These are phyloP conservation scores for Ophiothrix spiculata DNA, from an alignment of 35 echinoderm and acorn worm species.

Conservation along the genomic window DNA sequence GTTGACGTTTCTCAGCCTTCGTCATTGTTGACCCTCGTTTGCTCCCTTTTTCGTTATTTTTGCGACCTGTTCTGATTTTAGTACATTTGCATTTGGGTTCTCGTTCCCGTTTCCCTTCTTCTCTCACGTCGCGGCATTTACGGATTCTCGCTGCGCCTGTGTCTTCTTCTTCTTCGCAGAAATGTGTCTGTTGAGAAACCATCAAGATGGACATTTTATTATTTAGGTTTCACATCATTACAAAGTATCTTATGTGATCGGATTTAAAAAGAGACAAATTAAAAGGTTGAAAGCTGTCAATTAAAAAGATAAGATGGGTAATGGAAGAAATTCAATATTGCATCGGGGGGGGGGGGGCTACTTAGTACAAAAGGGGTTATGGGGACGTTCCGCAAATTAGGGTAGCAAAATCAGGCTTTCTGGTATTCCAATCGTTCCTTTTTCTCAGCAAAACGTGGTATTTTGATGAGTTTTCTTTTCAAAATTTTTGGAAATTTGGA, in stretches of 20 bases:
- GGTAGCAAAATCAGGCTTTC: too few relatives aligned
- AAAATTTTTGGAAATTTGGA: too few relatives aligned
- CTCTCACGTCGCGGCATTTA: slow-evolving; percentile 36
- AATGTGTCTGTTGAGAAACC: slow-evolving; percentile 31
- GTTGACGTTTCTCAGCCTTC: slow-evolving; percentile 62
- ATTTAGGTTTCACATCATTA: neutral
- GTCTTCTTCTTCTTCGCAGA: slow-evolving; percentile 36
- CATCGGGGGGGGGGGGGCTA: too few relatives aligned
- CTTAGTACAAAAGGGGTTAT: too few relatives aligned
- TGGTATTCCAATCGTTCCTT: too few relatives aligned
- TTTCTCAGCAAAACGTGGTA: too few relatives aligned
- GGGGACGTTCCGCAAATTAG: too few relatives aligned
- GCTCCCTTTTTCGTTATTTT: neutral
- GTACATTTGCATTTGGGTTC: slow-evolving; percentile 32
- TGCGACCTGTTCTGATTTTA: neutral
- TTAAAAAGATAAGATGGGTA: neutral
- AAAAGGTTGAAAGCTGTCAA: neutral
- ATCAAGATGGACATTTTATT: neutral
- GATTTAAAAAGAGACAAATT: neutral
- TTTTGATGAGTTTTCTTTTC: too few relatives aligned
- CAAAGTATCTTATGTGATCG: neutral
- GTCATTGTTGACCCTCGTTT: slow-evolving; percentile 3
- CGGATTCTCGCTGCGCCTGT: slow-evolving; percentile 25
- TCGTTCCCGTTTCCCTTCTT: neutral
- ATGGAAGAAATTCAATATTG: too few relatives aligned